Percentiles rank a stretch among this genome's conserved stretches.
phyloP scores from a whole-genome alignment of 1,140 invertebrate genomes.

The Apocrypta bakeri region DNA sequence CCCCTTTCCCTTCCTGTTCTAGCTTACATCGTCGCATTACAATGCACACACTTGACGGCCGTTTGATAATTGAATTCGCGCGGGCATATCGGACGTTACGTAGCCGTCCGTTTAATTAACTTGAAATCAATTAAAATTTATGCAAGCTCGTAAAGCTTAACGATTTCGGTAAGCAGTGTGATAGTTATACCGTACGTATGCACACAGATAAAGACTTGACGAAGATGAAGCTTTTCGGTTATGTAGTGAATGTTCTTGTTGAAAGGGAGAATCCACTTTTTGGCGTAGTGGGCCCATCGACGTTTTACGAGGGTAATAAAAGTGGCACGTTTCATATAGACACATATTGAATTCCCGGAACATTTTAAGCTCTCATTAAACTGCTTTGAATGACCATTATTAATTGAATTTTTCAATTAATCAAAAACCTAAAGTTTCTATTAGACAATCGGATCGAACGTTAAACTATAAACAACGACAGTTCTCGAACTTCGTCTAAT shows the following conservation, averaged over 20 bases:
- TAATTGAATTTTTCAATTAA: too few relatives aligned
- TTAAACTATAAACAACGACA: too few relatives aligned
- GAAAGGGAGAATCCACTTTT: not conserved
- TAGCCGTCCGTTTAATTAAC: slow-evolving; percentile 38
- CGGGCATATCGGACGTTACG: not conserved
- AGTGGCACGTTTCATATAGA: not conserved
- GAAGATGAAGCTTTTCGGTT: not conserved
- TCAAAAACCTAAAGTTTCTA: too few relatives aligned
- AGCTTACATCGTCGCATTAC: slow-evolving; percentile 14
- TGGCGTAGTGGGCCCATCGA: not conserved
- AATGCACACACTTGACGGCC: slow-evolving; percentile 24
- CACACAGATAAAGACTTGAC: not conserved
- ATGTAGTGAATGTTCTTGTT: not conserved
- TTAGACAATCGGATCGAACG: not conserved
- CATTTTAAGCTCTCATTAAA: not conserved
- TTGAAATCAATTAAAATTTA: slow-evolving; percentile 60
- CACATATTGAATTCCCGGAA: not conserved
- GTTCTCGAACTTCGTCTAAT: not conserved
- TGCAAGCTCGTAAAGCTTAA: slow-evolving; percentile 57
- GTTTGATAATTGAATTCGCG: not conserved
- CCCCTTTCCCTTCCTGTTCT: not conserved
- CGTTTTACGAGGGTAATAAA: too few relatives aligned
- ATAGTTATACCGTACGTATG: not conserved
- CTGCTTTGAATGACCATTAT: not conserved
- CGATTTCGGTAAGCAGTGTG: slow-evolving; percentile 40